Conservation (phyloP, 1,140 invertebrate genomes). For the Papilio machaon region DNA sequence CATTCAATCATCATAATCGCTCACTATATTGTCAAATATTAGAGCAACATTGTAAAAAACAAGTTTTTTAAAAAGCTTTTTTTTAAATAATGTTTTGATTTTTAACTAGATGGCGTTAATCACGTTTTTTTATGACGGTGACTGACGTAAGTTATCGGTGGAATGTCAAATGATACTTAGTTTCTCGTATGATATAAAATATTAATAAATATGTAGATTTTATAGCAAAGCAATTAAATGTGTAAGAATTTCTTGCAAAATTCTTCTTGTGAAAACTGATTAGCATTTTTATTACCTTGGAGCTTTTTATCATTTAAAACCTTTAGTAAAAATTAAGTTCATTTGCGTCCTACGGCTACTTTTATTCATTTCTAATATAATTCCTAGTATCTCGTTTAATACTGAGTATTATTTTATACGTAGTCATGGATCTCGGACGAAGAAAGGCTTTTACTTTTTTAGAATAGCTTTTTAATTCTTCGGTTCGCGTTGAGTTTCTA, state of each 20-base stretch:
- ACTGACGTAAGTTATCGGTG: background rate
- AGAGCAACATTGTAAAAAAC: background rate
- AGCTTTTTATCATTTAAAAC: slow-evolving; percentile 18
- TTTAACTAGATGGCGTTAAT: background rate
- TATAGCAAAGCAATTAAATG: background rate
- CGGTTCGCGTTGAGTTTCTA: background rate
- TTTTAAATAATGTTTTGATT: background rate
- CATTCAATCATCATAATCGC: slow-evolving; percentile 26
- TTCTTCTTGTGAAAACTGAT: slow-evolving; percentile 7
- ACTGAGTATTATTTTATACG: background rate
- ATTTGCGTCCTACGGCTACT: background rate
- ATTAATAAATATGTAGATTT: background rate
- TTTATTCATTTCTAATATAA: background rate
- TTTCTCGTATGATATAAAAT: background rate
- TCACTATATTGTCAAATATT: background rate
- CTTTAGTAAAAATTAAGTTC: slow-evolving; percentile 1
- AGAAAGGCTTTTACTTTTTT: background rate
- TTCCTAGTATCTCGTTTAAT: background rate
- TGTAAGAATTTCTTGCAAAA: background rate
- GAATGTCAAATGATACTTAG: background rate
- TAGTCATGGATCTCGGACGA: background rate
- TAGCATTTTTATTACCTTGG: slow-evolving; percentile 16
- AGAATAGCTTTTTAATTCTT: background rate
- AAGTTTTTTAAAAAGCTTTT: background rate
- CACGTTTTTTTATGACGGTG: too few species aligned